phyloP scores from a whole-genome alignment of 2,888 invertebrate genomes.

The Notodonta dromedarius region DNA sequence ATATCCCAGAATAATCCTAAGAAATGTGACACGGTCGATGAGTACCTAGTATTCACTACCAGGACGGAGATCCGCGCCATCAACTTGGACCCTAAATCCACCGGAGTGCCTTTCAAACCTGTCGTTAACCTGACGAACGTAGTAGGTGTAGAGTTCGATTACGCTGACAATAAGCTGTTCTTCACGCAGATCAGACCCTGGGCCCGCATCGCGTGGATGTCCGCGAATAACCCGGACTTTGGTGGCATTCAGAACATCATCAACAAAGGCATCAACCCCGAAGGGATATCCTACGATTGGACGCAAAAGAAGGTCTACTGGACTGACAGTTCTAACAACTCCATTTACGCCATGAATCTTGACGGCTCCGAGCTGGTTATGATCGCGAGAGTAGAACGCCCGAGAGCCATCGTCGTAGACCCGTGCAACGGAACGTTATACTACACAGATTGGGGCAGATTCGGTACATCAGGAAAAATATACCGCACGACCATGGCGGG shows the following conservation, averaged over 20 bases:
- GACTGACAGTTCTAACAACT: slow-evolving; percentile 97
- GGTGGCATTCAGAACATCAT: slow-evolving; percentile 87
- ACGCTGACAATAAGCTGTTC: slow-evolving; percentile 92
- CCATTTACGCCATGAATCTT: slow-evolving; percentile 97
- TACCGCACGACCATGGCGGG: slow-evolving; percentile 98
- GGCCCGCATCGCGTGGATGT: slow-evolving; percentile 93
- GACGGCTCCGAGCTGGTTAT: slow-evolving; percentile 94
- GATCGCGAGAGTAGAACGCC: slow-evolving; percentile 96
- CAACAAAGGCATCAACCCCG: slow-evolving; percentile 93
- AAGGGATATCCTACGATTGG: slow-evolving; percentile 98
- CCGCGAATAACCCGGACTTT: slow-evolving; percentile 87
- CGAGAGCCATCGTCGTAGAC: slow-evolving; percentile 97
- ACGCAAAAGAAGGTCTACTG: slow-evolving; percentile 98
- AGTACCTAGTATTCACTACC: slow-evolving; percentile 97
- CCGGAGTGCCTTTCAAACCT: slow-evolving; percentile 93
- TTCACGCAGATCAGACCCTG: slow-evolving; percentile 97
- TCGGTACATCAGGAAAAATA: slow-evolving; percentile 96
- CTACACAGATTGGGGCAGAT: slow-evolving; percentile 98
- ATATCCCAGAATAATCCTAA: slow-evolving; percentile 86
- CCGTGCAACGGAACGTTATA: slow-evolving; percentile 98
- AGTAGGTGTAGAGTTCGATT: slow-evolving; percentile 98
- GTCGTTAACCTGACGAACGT: slow-evolving; percentile 95
- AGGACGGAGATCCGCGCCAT: slow-evolving; percentile 96
- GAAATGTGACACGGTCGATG: slow-evolving; percentile 92
- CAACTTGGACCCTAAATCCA: slow-evolving; percentile 93